Evolutionary conservation across 2,888 invertebrate genomes (phyloP), one percentile per base, ranked within the genome.

Genomic region (Nowickia ferox): DNA sequence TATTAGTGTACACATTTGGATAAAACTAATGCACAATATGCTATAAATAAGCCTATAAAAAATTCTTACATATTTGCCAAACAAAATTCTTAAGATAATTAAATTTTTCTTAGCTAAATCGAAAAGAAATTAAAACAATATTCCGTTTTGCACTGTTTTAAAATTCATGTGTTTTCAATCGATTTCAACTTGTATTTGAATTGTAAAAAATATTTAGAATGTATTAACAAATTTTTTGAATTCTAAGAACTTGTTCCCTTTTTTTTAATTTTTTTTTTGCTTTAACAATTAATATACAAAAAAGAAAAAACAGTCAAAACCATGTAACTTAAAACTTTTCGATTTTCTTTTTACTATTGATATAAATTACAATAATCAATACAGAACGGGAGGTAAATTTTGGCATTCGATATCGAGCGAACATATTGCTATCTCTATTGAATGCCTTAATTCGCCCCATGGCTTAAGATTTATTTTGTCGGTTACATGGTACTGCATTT

Each of bases 211-310:
- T 68, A 8, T 63, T 51, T 9, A 42, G 44, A 40, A 44, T 74
- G 22, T 66, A 59, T 51, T 68, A 84, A 59, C 19, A 30, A 46
- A 69, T 51, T 48, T 46, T 80, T 81, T 76, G 81, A 71, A 85
- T 85, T 82, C 85, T 85, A 78, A 46, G 86, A 86, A 83, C 44
- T 86, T 84, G 84, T 84, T 84, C 84, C 84, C 84, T 42, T 71
- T 82, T 68, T 69, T 44, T 11, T 19, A 19, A 59, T 40, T 51
- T 66, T 59, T 51, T 72, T 77, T 59, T 66, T 63, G 19, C 15
- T 22, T 48, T 57, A 30, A 55, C 13, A 42, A 59, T 72, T 38
- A 42, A 19, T 59, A 22, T 6, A 46, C 59, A 30, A 9, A 78
- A 55, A n/a, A n/a, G n/a, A 78, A n/a, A 40, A 30, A 30, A 30